phyloP scores from a whole-genome alignment of 2,888 invertebrate genomes.

The Luffia ferchaultella region DNA sequence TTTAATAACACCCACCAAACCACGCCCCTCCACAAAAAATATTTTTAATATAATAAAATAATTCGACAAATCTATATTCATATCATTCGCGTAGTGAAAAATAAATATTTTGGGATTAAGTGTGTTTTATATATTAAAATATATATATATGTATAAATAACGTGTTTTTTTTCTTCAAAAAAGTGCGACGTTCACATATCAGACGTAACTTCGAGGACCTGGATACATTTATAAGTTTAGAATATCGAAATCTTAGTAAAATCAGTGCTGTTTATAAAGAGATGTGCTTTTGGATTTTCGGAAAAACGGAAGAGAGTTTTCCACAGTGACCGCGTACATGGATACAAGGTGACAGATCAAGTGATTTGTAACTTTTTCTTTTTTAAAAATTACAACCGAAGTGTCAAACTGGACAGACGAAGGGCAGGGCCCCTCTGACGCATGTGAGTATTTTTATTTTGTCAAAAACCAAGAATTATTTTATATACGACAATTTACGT shows the following conservation, averaged over 20 bases:
- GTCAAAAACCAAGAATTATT: not conserved
- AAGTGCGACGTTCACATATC: slow-evolving; percentile 53
- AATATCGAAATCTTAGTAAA: too few relatives aligned
- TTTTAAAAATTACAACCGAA: slow-evolving; percentile 61
- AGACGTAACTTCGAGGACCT: slow-evolving; percentile 57
- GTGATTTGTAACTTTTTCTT: slow-evolving; percentile 43
- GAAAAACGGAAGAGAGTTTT: slow-evolving; percentile 43
- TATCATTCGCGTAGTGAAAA: slow-evolving; percentile 43
- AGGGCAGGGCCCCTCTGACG: slow-evolving; percentile 62
- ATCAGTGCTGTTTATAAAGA: slow-evolving; percentile 19
- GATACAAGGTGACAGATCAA: slow-evolving; percentile 38
- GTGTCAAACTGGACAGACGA: slow-evolving; percentile 65
- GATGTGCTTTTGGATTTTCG: slow-evolving; percentile 50
- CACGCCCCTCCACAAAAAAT: slow-evolving; percentile 47
- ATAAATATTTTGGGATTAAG: slow-evolving; percentile 42
- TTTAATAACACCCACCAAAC: slow-evolving; percentile 26
- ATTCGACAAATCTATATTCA: slow-evolving; percentile 37
- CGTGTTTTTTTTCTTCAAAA: slow-evolving; percentile 28
- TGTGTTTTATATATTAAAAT: slow-evolving; percentile 34
- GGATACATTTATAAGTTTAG: slow-evolving; percentile 33
- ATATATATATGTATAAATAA: slow-evolving; percentile 12
- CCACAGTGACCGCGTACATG: slow-evolving; percentile 45
- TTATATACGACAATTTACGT: not conserved
- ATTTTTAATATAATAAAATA: slow-evolving; percentile 34
- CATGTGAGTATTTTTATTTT: slow-evolving; percentile 42